Evolutionary conservation across 2,888 invertebrate genomes (phyloP), one percentile per base, ranked within the genome.

Genomic region (Ferdinandea cuprea): DNA sequence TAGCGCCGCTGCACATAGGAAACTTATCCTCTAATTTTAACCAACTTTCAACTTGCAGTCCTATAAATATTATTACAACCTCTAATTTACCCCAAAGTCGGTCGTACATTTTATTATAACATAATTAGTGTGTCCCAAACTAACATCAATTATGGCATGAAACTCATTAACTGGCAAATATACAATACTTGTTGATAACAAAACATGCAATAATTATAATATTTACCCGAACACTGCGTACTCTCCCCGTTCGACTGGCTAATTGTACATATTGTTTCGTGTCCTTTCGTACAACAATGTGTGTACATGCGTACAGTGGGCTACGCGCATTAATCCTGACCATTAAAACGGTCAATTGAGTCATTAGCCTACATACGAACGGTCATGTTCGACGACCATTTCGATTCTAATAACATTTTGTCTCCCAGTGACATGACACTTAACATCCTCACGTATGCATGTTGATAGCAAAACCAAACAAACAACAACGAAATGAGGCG

Each of bases 161-260:
- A 79, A 54, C 61, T 28, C 54, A 79, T 68, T 73, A 65, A 59
- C 21, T 65, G 25, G 50, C 56, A 40, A 77, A 69, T 68, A 44
- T 46, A 56, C 61, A 48, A 48, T 37, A 79, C 73, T 79, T 68
- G 73, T 66, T 73, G 79, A 54, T 56, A 66, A 66, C 37, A 30
- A 32, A 19, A 54, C 56, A 35, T 66, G 2, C 25, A 3, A 3
- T 25, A 63, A 50, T 72, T 69, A 63, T 30, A 80, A 74, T 25
- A 25, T n/a, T 42, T 6, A 13, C 25, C 4, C n/a, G 25, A 3
- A 25, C 21, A 11, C 3, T 25, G 25, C 5, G 5, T 25, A n/a
- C n/a, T n/a, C n/a, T 25, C 25, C 5, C 13, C 19, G 9, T 9
- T 37, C 9, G 35, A 25, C n/a, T n/a, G n/a, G n/a, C n/a, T n/a